Evolutionary conservation across 2,888 invertebrate species (phyloP), one percentile per base, ranked within the genome.

Genomic region (Xestia rhomboidea): DNA sequence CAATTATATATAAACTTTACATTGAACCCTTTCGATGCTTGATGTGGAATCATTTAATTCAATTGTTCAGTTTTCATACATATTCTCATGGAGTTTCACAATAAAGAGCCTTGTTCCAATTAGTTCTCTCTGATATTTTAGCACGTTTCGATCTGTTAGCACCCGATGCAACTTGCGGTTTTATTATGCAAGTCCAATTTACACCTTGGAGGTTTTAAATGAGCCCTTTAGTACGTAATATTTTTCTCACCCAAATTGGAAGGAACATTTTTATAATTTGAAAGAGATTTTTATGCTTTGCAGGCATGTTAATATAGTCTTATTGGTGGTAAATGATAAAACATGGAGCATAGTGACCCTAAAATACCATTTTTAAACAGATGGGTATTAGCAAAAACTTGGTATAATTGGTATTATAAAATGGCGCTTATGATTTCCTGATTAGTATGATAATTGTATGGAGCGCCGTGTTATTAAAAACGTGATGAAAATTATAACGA

Each of bases 71-170:
- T 86, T 89, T 86, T 89, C 88, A 78, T 80, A 82, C 34, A 73
- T 81, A 81, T 87, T 96, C 96, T 91, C 96, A 95, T 91, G 92
- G 87, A 73, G 89, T 96, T 92, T 93, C 90, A 95, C 92, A 96
- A 96, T 90, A 83, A 84, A 81, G 92, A 92, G 92, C 96, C 95
- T 96, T 92, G 96, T 89, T 94, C 95, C 93, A 93, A 94, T 95
- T 95, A 93, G 90, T 91, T 92, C 90, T 88, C 88, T 89, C 88
- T 81, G 89, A 90, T 91, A 88, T 93, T 93, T 95, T 95, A 95
- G 93, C 95, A 94, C 93, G 89, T 94, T 91, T 91, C 85, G 88
- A 87, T 90, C 84, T 89, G 86, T 94, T 94, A 94, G 93, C 93
- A 91, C 89, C 89, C 87, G 85, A 84, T 89, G 87, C 82, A 89